Percentiles rank a stretch among this genome's conserved stretches.
These are phyloP conservation scores for Polyergus mexicanus DNA, from an alignment of 1,140 invertebrate genomes.

Conservation along the genomic window DNA sequence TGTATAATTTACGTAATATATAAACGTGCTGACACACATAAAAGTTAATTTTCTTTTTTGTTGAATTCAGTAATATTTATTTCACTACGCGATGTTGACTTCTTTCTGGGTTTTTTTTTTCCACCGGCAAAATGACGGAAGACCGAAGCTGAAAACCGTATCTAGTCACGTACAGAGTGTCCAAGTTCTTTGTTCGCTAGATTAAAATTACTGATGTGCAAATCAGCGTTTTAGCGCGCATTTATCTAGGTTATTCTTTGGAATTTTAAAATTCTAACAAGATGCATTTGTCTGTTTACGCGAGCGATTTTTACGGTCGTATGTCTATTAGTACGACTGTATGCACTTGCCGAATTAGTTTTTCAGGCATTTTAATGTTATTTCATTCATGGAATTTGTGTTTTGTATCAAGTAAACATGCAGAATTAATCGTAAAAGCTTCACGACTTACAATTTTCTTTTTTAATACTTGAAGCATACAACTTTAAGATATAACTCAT, in stretches of 20 bases:
- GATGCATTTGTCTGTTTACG: slow-evolving; percentile 49
- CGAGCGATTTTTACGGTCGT: slow-evolving; percentile 38
- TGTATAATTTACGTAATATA: neutral
- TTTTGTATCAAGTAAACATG: neutral
- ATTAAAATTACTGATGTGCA: slow-evolving; percentile 52
- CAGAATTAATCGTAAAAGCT: slow-evolving; percentile 18
- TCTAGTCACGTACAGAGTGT: slow-evolving; percentile 43
- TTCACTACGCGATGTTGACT: neutral
- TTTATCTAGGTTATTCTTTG: slow-evolving; percentile 25
- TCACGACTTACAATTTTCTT: slow-evolving; percentile 9
- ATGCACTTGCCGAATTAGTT: slow-evolving; percentile 14
- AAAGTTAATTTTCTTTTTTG: neutral
- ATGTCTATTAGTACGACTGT: neutral
- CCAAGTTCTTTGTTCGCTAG: slow-evolving; percentile 28
- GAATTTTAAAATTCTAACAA: slow-evolving; percentile 49
- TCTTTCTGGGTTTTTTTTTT: slow-evolving; percentile 14
- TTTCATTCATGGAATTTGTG: slow-evolving; percentile 18
- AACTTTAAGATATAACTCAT: neutral
- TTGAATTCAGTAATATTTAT: slow-evolving; percentile 30
- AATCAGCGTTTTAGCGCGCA: slow-evolving; percentile 21
- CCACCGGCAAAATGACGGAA: slow-evolving; percentile 24
- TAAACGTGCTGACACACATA: neutral
- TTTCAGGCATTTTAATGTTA: neutral
- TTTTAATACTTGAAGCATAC: neutral
- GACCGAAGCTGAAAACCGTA: slow-evolving; percentile 35